A percentile compares a stretch with the other conserved stretches of the same genome.
Evolutionary conservation across 2,888 invertebrate genomes (phyloP).

Genomic region (Nezara viridula): DNA sequence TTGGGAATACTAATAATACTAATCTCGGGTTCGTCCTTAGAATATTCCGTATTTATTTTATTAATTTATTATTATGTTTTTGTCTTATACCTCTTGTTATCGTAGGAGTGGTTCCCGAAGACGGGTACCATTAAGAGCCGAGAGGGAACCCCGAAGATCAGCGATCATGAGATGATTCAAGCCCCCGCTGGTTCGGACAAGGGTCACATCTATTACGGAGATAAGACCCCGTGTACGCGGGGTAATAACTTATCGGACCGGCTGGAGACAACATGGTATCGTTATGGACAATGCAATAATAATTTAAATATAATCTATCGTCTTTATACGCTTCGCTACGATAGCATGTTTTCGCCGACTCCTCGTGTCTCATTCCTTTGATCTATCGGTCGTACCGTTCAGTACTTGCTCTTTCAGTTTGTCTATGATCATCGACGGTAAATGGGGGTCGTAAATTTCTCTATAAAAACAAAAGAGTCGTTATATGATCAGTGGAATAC

Average conservation of each 20-base stretch:
- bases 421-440: not conserved
- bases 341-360: conserved; percentile 7
- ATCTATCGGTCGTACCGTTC: not conserved
- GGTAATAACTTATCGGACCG: conserved; percentile 37
- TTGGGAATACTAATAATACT: too few species aligned
- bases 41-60: too few species aligned
- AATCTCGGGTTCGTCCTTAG: too few species aligned
- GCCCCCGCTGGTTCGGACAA: conserved; percentile 1
- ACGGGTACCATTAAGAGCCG: not conserved
- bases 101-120: not conserved
- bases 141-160: not conserved
- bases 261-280: conserved; percentile 37
- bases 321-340: conserved; percentile 32
- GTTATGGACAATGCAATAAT: conserved; percentile 54
- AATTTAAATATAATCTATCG: conserved; percentile 53
- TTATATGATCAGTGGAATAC: not conserved
- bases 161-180: conserved; percentile 34
- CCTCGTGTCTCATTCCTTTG: not conserved
- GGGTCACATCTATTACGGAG: conserved; percentile 51
- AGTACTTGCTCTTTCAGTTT: not conserved
- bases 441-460: not conserved
- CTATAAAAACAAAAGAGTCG: not conserved
- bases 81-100: too few species aligned
- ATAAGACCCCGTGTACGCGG: conserved; percentile 8
- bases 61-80: too few species aligned